These are phyloP conservation scores for Peromyscus nudipes DNA, from an alignment of 2,797 vertebrate species.

Conservation along the genomic window DNA sequence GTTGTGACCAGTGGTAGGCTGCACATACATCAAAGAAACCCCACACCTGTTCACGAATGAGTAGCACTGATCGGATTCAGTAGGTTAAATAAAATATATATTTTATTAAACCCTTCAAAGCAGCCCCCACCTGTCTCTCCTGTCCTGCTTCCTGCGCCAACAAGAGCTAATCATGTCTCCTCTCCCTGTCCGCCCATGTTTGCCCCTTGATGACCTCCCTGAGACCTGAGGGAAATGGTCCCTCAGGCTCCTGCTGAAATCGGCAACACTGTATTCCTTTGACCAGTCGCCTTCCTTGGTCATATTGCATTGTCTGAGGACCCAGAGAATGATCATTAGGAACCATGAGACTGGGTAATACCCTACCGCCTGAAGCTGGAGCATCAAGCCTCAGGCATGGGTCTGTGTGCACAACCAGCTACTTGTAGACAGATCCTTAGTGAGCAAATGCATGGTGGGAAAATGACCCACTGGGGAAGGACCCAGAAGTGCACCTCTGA, in stretches of 20 bases:
- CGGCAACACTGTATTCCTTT: fast-evolving
- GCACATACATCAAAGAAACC: not conserved
- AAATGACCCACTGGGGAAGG: not conserved
- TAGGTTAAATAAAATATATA: not conserved
- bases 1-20: not conserved
- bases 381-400: not conserved
- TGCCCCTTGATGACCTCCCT: not conserved
- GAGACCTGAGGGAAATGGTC: not conserved
- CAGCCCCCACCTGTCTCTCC: not conserved
- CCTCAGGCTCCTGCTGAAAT: not conserved
- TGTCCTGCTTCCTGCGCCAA: not conserved
- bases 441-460: not conserved
- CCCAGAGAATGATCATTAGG: not conserved
- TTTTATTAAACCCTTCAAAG: not conserved
- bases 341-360: not conserved
- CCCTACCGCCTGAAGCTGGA: no score
- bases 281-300: not conserved
- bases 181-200: not conserved
- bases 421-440: not conserved
- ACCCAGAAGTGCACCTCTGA: not conserved
- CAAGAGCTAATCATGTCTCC: not conserved
- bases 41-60: not conserved
- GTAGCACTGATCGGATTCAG: not conserved
- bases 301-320: not conserved
- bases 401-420: not conserved